A percentile compares a stretch with the other conserved stretches of the same genome.
Evolutionary conservation across 1,140 invertebrate genomes (phyloP).

Genomic region (Drosophila auraria): DNA sequence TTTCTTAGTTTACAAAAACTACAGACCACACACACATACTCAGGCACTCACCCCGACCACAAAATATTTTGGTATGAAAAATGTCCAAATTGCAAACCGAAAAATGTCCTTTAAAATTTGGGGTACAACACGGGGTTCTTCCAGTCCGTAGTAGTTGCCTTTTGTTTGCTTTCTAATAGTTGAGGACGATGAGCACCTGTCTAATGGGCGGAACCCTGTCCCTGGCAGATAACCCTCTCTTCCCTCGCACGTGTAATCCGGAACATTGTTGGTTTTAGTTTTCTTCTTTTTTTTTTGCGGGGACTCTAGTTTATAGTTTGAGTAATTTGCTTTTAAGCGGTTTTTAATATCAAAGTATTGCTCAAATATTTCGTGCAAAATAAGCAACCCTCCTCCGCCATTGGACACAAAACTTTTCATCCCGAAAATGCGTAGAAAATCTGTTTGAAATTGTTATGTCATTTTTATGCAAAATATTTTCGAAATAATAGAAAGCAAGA

Average conservation of each 20-base stretch:
- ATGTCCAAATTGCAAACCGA: conserved; percentile 62
- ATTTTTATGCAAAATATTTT: conserved; percentile 77
- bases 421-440: conserved; percentile 65
- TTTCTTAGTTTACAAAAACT: conserved; percentile 67
- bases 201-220: conserved; percentile 38
- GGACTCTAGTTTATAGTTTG: conserved; percentile 53
- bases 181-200: conserved; percentile 50
- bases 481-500: conserved; percentile 40
- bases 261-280: conserved; percentile 62
- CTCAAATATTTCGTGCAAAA: conserved; percentile 58
- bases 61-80: conserved; percentile 67
- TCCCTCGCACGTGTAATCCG: conserved; percentile 16
- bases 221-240: conserved; percentile 9
- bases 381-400: conserved; percentile 11
- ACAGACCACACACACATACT: conserved; percentile 5
- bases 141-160: conserved; percentile 37
- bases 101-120: conserved; percentile 49
- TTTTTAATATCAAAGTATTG: conserved; percentile 76
- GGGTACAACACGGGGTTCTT: conserved; percentile 2
- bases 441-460: conserved; percentile 80
- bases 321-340: conserved; percentile 75
- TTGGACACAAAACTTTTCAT: conserved; percentile 30
- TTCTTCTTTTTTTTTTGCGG: background rate
- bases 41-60: conserved; percentile 16
- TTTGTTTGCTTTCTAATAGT: conserved; percentile 66